These are phyloP conservation scores for Argya squamiceps DNA, from an alignment of 2,797 vertebrate species.

Conservation along the genomic window DNA sequence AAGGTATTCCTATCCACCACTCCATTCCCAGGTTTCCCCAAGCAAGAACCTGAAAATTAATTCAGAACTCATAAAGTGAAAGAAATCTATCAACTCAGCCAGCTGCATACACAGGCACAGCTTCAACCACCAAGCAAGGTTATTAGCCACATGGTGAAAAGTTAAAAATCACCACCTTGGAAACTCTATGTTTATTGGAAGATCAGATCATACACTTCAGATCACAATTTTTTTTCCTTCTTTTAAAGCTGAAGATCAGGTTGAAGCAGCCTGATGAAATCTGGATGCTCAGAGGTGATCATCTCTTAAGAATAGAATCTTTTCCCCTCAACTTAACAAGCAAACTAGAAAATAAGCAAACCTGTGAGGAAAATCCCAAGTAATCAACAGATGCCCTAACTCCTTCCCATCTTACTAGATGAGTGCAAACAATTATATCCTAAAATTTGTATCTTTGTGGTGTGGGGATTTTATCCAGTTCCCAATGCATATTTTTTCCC, in stretches of 20 bases:
- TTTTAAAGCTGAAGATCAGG: background rate
- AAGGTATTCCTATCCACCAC: background rate
- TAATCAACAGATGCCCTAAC: background rate
- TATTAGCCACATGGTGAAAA: background rate
- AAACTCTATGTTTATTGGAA: background rate
- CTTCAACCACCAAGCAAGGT: background rate
- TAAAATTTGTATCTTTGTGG: background rate
- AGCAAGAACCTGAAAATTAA: background rate
- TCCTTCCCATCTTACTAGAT: background rate
- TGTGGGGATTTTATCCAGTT: rapidly evolving
- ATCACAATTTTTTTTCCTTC: background rate
- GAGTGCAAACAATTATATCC: background rate
- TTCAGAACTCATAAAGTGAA: background rate
- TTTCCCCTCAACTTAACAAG: background rate
- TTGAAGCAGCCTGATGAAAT: background rate
- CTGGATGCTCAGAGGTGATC: background rate
- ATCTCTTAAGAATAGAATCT: background rate
- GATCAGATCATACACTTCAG: background rate
- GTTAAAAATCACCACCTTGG: background rate
- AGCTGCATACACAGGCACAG: background rate
- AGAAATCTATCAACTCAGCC: background rate
- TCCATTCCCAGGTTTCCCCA: background rate
- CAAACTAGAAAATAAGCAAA: background rate
- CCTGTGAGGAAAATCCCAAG: background rate
- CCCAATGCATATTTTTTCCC: background rate